Percentiles rank a stretch among this genome's conserved stretches.
Evolutionary conservation across 2,888 invertebrate species (phyloP).

Genomic region (Osedax frankpressi): DNA sequence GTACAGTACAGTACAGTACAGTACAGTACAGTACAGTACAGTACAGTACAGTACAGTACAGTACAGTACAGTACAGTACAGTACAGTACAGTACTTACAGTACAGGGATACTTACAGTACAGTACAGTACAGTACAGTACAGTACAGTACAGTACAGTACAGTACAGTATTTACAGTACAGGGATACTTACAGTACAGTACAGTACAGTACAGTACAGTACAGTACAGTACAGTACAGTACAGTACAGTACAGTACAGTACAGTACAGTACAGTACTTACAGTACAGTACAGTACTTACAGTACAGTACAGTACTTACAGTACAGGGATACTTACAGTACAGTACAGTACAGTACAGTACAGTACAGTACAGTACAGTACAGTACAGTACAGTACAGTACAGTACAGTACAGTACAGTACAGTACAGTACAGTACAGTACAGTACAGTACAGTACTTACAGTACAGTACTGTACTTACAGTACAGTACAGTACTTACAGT

Average conservation of each 20-base stretch:
- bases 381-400: slow-evolving; percentile 20
- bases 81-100: slow-evolving; percentile 12
- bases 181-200: slow-evolving; percentile 19
- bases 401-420: slow-evolving; percentile 19
- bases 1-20: slow-evolving; percentile 15
- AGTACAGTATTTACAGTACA: slow-evolving; percentile 11
- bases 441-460: too few relatives aligned
- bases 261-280: slow-evolving; percentile 5
- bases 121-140: slow-evolving; percentile 19
- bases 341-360: neutral
- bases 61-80: slow-evolving; percentile 17
- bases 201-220: slow-evolving; percentile 21
- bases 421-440: slow-evolving; percentile 10
- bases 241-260: slow-evolving; percentile 20
- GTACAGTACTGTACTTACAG: too few relatives aligned
- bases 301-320: too few relatives aligned
- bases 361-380: neutral
- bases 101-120: too few relatives aligned
- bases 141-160: slow-evolving; percentile 20
- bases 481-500: slow-evolving; percentile 16
- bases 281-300: too few relatives aligned
- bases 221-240: slow-evolving; percentile 21
- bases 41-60: slow-evolving; percentile 13
- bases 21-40: slow-evolving; percentile 15
- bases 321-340: too few relatives aligned